phyloP scores from a whole-genome alignment of 2,797 vertebrate species.

The Margarornis squamiger region DNA sequence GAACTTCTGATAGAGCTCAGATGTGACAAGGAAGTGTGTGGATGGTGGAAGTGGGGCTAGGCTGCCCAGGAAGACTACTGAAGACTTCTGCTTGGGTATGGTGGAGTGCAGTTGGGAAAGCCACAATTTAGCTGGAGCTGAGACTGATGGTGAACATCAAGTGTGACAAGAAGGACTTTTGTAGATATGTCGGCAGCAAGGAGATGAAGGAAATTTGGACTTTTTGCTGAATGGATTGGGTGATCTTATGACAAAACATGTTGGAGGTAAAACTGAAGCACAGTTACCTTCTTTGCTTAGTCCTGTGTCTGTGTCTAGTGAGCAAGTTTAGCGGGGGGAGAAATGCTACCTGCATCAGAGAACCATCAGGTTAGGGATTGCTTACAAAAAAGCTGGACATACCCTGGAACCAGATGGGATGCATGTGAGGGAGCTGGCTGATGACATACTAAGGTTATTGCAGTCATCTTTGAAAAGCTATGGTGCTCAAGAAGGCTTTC shows the following conservation, averaged over 20 bases:
- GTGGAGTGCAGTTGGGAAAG: background rate
- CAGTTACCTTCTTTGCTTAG: background rate
- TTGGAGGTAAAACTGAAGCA: background rate
- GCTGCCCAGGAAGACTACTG: background rate
- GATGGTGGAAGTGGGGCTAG: background rate
- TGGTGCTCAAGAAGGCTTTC: background rate
- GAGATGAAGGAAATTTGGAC: background rate
- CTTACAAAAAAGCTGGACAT: background rate
- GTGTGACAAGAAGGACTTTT: background rate
- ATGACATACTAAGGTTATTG: background rate
- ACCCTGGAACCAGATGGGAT: background rate
- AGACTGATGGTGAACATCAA: background rate
- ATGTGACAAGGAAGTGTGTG: background rate
- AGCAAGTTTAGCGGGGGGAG: background rate
- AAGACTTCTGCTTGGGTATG: background rate
- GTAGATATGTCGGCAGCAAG: background rate
- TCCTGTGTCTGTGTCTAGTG: background rate
- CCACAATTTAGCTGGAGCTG: background rate
- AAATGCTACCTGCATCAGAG: background rate
- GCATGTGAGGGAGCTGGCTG: background rate
- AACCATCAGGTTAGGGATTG: background rate
- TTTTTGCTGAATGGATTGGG: background rate
- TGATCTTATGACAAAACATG: background rate
- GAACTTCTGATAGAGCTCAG: background rate
- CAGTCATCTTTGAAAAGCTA: background rate